Evolutionary conservation across 2,113 vertebrate genomes (phyloP).

Genomic region (Mirza zaza): DNA sequence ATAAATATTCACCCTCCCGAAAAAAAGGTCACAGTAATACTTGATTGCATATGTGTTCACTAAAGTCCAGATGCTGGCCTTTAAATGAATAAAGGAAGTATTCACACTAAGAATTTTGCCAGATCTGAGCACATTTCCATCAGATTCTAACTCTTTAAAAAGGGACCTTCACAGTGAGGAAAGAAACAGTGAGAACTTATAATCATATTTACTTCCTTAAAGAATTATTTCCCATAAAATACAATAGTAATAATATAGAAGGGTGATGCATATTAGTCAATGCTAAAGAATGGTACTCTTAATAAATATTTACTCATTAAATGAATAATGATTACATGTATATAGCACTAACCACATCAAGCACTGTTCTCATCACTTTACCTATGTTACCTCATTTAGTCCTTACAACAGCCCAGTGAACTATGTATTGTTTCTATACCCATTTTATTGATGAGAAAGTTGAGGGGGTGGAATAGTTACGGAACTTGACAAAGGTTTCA

Average conservation of each 20-base stretch:
- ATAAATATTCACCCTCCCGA: background rate
- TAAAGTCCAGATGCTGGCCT: constrained; percentile 39
- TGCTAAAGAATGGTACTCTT: background rate
- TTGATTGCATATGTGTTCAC: constrained; percentile 49
- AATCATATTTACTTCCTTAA: background rate
- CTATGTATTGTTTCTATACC: background rate
- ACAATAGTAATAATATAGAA: background rate
- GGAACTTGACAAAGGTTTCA: background rate
- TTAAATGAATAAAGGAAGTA: background rate
- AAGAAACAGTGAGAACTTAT: background rate
- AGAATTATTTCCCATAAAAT: background rate
- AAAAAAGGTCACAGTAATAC: constrained; percentile 14
- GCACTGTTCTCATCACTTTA: background rate
- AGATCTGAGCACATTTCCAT: constrained; percentile 39
- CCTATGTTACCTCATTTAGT: background rate
- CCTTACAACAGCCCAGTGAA: background rate
- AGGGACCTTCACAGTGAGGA: background rate
- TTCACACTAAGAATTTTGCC: constrained; percentile 14
- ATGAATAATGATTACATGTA: background rate
- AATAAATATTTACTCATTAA: constrained; percentile 10
- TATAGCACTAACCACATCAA: background rate
- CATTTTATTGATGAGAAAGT: background rate
- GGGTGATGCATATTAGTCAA: background rate
- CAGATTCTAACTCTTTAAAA: constrained; percentile 41
- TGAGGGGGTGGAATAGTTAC: background rate